phyloP scores from a whole-genome alignment of 2,888 invertebrate genomes.

The Sesia bembeciformis region DNA sequence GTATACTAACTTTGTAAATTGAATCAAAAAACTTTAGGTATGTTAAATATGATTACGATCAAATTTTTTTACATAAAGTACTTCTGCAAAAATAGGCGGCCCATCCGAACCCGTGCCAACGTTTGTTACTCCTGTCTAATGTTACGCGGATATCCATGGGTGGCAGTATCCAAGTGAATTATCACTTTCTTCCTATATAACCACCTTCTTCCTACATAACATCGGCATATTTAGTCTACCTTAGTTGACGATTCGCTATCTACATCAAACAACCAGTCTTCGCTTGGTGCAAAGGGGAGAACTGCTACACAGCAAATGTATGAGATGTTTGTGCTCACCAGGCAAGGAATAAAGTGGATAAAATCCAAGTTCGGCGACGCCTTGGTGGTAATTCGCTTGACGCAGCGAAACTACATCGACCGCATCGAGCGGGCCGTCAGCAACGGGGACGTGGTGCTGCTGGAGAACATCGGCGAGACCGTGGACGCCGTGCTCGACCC shows the following conservation, averaged over 20 bases:
- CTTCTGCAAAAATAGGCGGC: not conserved
- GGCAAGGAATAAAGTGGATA: constrained; percentile 96
- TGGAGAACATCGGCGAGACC: constrained; percentile 92
- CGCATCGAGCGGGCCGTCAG: constrained; percentile 83
- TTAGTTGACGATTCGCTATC: too few species aligned
- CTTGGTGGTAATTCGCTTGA: constrained; percentile 83
- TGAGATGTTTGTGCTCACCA: constrained; percentile 16
- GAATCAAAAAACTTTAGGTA: not conserved
- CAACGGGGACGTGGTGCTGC: constrained; percentile 83
- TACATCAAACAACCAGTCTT: too few species aligned
- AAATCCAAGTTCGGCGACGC: constrained; percentile 86
- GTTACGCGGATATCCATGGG: too few species aligned
- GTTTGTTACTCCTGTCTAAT: too few species aligned
- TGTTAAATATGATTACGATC: not conserved
- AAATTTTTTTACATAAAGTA: not conserved
- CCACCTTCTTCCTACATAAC: too few species aligned
- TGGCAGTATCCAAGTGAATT: too few species aligned
- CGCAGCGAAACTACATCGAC: constrained; percentile 88
- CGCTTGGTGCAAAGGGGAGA: too few species aligned
- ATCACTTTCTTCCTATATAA: too few species aligned
- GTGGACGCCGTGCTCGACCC: constrained; percentile 95
- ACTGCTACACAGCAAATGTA: not conserved
- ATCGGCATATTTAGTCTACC: too few species aligned
- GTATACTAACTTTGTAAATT: constrained; percentile 12
- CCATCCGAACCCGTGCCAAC: too few species aligned